Evolutionary conservation across 2,113 vertebrate species (phyloP).

Genomic region (Nematolebias whitei): DNA sequence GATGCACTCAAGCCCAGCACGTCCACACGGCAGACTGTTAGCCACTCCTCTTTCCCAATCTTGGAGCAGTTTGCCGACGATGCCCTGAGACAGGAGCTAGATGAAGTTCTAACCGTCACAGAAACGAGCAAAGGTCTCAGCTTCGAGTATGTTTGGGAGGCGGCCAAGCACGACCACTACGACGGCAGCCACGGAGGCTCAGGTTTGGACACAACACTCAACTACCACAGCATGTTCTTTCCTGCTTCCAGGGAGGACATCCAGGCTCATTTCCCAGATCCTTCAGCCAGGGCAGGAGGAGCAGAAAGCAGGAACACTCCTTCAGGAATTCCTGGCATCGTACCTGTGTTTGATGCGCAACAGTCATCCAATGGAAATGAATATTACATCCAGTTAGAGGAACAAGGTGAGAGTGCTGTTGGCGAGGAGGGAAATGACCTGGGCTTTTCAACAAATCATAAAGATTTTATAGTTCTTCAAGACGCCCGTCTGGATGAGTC

Average conservation of each 20-base stretch:
- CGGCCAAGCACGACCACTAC: slow-evolving; percentile 93
- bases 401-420: slow-evolving; percentile 82
- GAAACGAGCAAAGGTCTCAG: slow-evolving; percentile 96
- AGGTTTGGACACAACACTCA: slow-evolving; percentile 83
- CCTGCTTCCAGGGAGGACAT: slow-evolving; percentile 87
- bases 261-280: slow-evolving; percentile 83
- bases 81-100: slow-evolving; percentile 88
- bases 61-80: slow-evolving; percentile 90
- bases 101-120: slow-evolving; percentile 94
- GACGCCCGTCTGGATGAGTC: slow-evolving; percentile 87
- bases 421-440: slow-evolving; percentile 76
- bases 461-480: slow-evolving; percentile 80
- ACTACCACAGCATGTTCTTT: slow-evolving; percentile 94
- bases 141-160: slow-evolving; percentile 98
- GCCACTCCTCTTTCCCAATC: slow-evolving; percentile 92
- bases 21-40: slow-evolving; percentile 81
- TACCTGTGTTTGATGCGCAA: slow-evolving; percentile 92
- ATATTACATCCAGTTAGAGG: slow-evolving; percentile 95
- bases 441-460: slow-evolving; percentile 68
- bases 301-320: slow-evolving; percentile 70
- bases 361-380: slow-evolving; percentile 90
- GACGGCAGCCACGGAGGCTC: slow-evolving; percentile 80
- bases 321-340: slow-evolving; percentile 82
- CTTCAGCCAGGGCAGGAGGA: slow-evolving; percentile 52
- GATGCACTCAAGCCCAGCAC: slow-evolving; percentile 90